Evolutionary conservation across 2,888 invertebrate genomes (phyloP).

Genomic region (Petrophora chlorosata): DNA sequence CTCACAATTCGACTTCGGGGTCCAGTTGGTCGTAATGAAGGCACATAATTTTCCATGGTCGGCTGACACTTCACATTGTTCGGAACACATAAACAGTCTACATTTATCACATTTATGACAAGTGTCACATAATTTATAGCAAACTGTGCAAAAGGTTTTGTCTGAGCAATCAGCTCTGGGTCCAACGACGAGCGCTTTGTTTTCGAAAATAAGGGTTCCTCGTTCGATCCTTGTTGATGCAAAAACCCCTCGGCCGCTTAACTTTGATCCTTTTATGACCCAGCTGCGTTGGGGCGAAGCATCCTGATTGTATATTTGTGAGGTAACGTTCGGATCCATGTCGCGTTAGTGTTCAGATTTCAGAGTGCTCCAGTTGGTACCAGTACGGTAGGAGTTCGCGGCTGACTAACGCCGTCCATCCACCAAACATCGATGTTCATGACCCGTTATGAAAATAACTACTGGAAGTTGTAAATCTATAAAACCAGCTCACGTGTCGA

Average conservation of each 20-base stretch:
- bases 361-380: constrained; percentile 30
- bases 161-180: constrained; percentile 82
- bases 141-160: constrained; percentile 85
- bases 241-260: constrained; percentile 89
- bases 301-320: constrained; percentile 37
- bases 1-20: constrained; percentile 43
- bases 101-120: constrained; percentile 84
- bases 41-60: constrained; percentile 85
- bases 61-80: constrained; percentile 80
- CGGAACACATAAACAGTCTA: constrained; percentile 86
- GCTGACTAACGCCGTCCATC: constrained; percentile 56
- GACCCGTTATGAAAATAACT: constrained; percentile 76
- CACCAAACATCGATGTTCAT: constrained; percentile 53
- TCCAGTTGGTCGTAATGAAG: constrained; percentile 82
- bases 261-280: constrained; percentile 81
- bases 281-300: constrained; percentile 59
- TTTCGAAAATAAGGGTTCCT: constrained; percentile 87
- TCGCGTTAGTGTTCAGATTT: constrained; percentile 30
- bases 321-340: constrained; percentile 40
- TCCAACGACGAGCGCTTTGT: constrained; percentile 86
- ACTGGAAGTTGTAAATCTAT: constrained; percentile 67
- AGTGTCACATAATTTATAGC: constrained; percentile 75
- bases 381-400: constrained; percentile 50
- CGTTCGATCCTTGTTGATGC: constrained; percentile 84
- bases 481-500: constrained; percentile 61